Evolutionary conservation across 2,888 invertebrate genomes (phyloP), one percentile per base, ranked within the genome.

Genomic region (Chesias legatella): DNA sequence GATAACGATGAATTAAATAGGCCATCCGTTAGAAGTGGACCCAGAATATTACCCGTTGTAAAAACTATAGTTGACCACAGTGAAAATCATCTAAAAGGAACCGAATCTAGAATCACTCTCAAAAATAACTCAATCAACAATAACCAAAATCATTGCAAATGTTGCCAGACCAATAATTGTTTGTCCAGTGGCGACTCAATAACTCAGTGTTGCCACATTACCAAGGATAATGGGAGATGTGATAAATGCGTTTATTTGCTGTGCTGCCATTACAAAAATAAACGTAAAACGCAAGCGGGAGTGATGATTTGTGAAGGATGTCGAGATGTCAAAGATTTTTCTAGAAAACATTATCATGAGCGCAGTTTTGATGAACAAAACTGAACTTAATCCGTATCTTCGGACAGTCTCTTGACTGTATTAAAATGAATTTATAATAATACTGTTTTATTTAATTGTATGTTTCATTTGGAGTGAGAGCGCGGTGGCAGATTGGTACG

Each of bases 11-110:
- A 25, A 6, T 9, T 44, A 0, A 85, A 85, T n/a, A 71, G 82
- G 20, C 84, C 85, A 0, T 10, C 67, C 29, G 52, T 70, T 1
- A 69, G 85, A 43, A 73, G 51, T 34, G 86, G 85, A 0, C 85
- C 84, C 0, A 72, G 84, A 59, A 69, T 85, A 1, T 54, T 85
- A 32, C 85, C 86, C 26, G 78, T 85, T 6, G 85, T 84, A 0
- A 82, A 75, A 67, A 67, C 63, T 0, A 48, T n/a, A 1, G 21
- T 10, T 10, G 25, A 40, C 3, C 21, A 22, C 13, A 36, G 33
- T 7, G 10, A 33, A 9, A 24, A 27, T 10, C 8, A 10, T 13
- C n/a, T 23, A 25, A 20, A 25, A 7, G 28, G 29, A 7, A 21
- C 6, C 4, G 30, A 25, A 21, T n/a, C 13, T 6, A 10, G 29